These are phyloP conservation scores for Typhlichthys subterraneus DNA, from an alignment of 2,797 vertebrate genomes.

Conservation along the genomic window DNA sequence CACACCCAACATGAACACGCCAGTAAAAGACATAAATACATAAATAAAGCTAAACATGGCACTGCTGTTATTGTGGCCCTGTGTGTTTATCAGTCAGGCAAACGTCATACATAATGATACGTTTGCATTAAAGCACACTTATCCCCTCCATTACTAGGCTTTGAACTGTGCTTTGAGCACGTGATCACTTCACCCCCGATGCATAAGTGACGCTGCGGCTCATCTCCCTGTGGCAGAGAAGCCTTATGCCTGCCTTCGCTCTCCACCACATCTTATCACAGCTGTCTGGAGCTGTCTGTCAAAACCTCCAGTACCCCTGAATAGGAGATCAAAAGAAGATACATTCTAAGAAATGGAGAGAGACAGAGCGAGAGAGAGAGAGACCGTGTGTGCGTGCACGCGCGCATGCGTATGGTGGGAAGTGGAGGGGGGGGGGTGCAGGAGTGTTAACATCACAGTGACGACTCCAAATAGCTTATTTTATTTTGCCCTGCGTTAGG, in stretches of 20 bases:
- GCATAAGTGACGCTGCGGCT: conserved; percentile 82
- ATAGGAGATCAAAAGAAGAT: conserved; percentile 92
- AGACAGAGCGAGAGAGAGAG: conserved; percentile 37
- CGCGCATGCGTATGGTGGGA: conserved; percentile 21
- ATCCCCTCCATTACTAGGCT: conserved; percentile 44
- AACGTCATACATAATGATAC: not conserved
- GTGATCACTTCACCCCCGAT: conserved; percentile 83
- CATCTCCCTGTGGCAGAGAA: conserved; percentile 84
- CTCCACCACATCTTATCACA: conserved; percentile 83
- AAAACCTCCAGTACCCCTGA: conserved; percentile 84
- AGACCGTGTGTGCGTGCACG: not conserved
- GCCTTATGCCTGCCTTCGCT: conserved; percentile 87
- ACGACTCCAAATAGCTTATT: conserved; percentile 88
- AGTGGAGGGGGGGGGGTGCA: conserved; percentile 73
- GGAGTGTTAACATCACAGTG: conserved; percentile 85
- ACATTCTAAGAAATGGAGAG: conserved; percentile 80
- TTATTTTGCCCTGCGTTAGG: conserved; percentile 85
- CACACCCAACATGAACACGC: conserved; percentile 4
- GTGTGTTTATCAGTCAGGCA: conserved; percentile 10
- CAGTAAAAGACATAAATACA: too few relatives aligned
- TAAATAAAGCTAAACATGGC: too few relatives aligned
- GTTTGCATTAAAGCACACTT: not conserved
- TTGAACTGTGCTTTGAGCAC: conserved; percentile 85
- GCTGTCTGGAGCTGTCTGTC: conserved; percentile 85
- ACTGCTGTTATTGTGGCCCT: too few relatives aligned